Evolutionary conservation across 2,797 vertebrate genomes (phyloP), one percentile per base, ranked within the genome.

Genomic region (Anguilla obscura): DNA sequence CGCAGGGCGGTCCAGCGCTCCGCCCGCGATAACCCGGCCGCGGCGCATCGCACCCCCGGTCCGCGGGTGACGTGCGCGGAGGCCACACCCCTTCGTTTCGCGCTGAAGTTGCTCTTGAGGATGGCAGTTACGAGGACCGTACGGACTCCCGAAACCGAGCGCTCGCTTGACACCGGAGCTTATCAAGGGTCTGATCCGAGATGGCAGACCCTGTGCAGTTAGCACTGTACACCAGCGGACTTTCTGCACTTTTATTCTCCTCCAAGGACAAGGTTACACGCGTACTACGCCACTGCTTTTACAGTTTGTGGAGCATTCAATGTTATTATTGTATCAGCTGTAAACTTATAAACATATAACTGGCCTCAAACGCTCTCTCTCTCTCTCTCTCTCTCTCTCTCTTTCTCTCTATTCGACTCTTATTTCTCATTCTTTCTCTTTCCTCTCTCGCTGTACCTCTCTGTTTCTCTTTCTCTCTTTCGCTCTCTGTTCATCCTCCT

Each of bases 301-400:
- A 76, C 27, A 36, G 71, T 36, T 18, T 76, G 71, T 36, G 71
- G 30, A 18, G 3, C 30, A 14, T 76, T 76, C 33, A 36, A 76
- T 76, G 33, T 76, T 76, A 14, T 76, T 76, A 76, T 76, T 36
- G 5, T 76, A 33, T 14, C 71, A 76, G 71, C 71, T 76, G 71
- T 76, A 76, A 16, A 76, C 71, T 36, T 33, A 36, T 14, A 36
- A 76, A 36, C 71, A 76, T 76, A 16, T 76, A 76, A 76, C 71
- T 21, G 33, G 30, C 33, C 33, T 30, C 52, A 30, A 36, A 33
- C n/a, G 30, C 52, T 85, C 12, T 9, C 18, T 85, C 84, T 60
- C 7, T 60, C 27, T 14, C 54, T 60, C 24, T 56, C 10, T 85
- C 8, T 52, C 52, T 85, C 8, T 52, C 52, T 85, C 84, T 60